A percentile compares a stretch with the other conserved stretches of the same genome.
phyloP scores from a whole-genome alignment of 2,113 vertebrate genomes.

The Sinocyclocheilus anophthalmus region DNA sequence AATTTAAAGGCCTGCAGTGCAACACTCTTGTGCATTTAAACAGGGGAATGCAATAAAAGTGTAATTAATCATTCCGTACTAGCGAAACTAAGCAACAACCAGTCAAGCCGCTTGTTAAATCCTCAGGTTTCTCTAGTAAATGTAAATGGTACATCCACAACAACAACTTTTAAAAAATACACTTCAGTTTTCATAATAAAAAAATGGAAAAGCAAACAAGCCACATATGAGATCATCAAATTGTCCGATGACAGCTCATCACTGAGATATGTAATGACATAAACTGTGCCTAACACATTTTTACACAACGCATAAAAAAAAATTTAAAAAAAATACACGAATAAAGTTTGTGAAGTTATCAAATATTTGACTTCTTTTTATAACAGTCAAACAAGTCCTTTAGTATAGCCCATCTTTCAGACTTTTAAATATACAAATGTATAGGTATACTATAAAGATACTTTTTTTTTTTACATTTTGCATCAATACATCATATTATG shows the following conservation, averaged over 20 bases:
- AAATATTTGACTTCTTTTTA: not conserved
- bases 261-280: not conserved
- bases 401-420: not conserved
- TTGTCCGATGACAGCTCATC: not conserved
- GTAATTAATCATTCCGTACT: slow-evolving; percentile 1
- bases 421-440: too few relatives aligned
- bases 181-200: not conserved
- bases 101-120: not conserved
- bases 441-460: not conserved
- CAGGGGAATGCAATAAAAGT: not conserved
- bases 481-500: not conserved
- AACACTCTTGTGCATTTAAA: not conserved
- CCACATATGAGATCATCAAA: not conserved
- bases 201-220: not conserved
- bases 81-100: not conserved
- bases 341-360: not conserved
- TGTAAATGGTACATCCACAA: not conserved
- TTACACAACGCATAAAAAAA: too few relatives aligned
- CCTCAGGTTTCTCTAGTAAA: not conserved
- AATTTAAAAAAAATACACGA: not conserved
- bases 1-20: not conserved
- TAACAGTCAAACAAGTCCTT: not conserved
- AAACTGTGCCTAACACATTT: not conserved
- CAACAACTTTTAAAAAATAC: not conserved
- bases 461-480: not conserved